Evolutionary conservation across 2,113 vertebrate species (phyloP), one percentile per base, ranked within the genome.

Genomic region (Carettochelys insculpta): DNA sequence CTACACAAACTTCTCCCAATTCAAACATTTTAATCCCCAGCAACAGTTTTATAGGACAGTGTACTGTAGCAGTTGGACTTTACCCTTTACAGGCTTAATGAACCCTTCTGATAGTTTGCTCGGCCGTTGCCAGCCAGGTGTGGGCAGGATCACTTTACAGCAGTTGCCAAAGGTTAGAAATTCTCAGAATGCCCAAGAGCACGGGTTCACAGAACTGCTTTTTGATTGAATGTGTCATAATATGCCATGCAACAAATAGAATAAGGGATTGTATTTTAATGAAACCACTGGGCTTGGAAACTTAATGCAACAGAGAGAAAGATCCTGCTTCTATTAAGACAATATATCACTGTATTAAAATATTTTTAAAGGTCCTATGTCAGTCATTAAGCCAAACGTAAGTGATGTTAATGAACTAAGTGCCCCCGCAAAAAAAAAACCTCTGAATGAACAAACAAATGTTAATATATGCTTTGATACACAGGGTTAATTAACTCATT

Each of bases 211-310:
- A 54, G n/a, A 48, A 12, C 4, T 6, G n/a, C 5, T 77, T 85
- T 85, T 38, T 34, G 58, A 41, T 29, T 54, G 38, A 6, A 19
- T 52, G 54, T 85, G 17, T 53, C 9, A 7, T 52, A 48, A 20
- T 4, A 1, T 13, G 29, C 43, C 53, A 52, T 2, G 29, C 61
- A 86, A 5, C 6, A 13, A 88, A 91, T 94, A 91, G 91, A 92
- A 25, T 50, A 34, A 75, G 41, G 77, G 88, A 89, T 50, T 38
- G 14, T 3, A 27, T 34, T 85, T 43, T 61, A 31, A 2, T 3
- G 11, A 61, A 61, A 27, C 3, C 9, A 1, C 22, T 95, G 93
- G 90, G 95, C 93, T 96, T 94, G 90, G 94, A 89, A 96, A 90
- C 68, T 56, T 84, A 88, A 61, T 56, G 52, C 38, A 79, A 58